Base-by-base conservation (phyloP, 2,888 invertebrate species). In the Molorchus minor region DNA sequence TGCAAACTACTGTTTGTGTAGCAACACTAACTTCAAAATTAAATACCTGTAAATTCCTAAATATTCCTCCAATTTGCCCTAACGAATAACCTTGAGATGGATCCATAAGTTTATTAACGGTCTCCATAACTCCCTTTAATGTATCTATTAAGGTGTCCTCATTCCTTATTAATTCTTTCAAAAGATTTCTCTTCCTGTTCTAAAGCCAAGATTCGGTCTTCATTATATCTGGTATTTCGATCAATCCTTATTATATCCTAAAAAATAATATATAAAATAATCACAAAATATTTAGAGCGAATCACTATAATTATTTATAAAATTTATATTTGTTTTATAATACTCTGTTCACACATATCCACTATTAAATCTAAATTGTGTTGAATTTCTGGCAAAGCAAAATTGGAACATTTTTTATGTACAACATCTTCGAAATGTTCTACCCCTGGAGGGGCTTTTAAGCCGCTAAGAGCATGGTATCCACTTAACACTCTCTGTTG, bases 311-410 rank as follows among this genome's bases (percentile, higher is more conserved):
- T n/a, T n/a, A n/a, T n/a, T n/a, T n/a, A n/a, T n/a, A n/a, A n/a
- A n/a, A n/a, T n/a, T n/a, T n/a, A n/a, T n/a, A n/a, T n/a, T n/a
- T n/a, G n/a, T n/a, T n/a, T n/a, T n/a, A n/a, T n/a, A n/a, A n/a
- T n/a, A n/a, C n/a, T 88, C 83, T 97, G 95, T 81, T 98, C 98
- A 61, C 96, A 93, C 83, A 94, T 89, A 65, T 96, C 94, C 0
- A 98, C 91, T 67, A 98, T 84, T 10, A 98, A 82, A 76, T 94
- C 90, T 35, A 99, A 82, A 83, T 99, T 99, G 77, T 98, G 95
- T 64, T 89, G 86, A 2, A 99, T 85, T 79, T 98, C 97, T 0
- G 98, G 97, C 64, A 98, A 81, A 2, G 88, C 83, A 77, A 93
- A 93, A 75, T 91, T 86, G 0, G 85, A 83, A 65, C 85, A 86